Percentiles rank a stretch among this genome's conserved stretches.
Conservation (phyloP, 2,797 vertebrate genomes). For the Setipinna tenuifilis region DNA sequence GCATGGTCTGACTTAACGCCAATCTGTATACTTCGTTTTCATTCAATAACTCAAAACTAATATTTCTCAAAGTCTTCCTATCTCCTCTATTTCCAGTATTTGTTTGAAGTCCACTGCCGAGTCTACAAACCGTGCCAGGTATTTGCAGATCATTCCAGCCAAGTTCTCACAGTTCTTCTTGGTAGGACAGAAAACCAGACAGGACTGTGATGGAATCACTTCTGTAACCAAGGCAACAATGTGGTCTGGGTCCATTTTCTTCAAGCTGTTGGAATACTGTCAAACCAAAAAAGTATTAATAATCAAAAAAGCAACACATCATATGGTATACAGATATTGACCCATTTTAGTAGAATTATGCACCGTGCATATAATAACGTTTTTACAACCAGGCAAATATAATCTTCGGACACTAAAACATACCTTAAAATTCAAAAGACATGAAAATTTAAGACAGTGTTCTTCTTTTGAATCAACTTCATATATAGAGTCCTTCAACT, state of each 20-base stretch:
- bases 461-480: conserved; percentile 83
- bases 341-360: not conserved
- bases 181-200: conserved; percentile 93
- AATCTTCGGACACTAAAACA: conserved; percentile 6
- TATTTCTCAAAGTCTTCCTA: conserved; percentile 1
- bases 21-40: not conserved
- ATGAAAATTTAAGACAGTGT: conserved; percentile 82
- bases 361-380: not conserved
- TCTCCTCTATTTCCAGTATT: not conserved
- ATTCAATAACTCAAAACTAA: not conserved
- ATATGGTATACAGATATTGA: not conserved
- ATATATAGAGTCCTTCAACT: conserved; percentile 87
- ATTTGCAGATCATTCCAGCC: conserved; percentile 91
- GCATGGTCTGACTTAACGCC: not conserved
- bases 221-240: conserved; percentile 92
- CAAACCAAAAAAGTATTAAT: conserved; percentile 14
- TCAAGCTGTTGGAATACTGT: conserved; percentile 88
- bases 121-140: conserved; percentile 84
- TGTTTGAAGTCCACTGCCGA: not conserved
- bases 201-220: conserved; percentile 91
- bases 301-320: not conserved
- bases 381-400: not conserved
- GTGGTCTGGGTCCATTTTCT: conserved; percentile 91
- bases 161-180: conserved; percentile 99
- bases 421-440: conserved; percentile 86